phyloP scores from a whole-genome alignment of 2,113 vertebrate genomes.

The Sylvietta virens region DNA sequence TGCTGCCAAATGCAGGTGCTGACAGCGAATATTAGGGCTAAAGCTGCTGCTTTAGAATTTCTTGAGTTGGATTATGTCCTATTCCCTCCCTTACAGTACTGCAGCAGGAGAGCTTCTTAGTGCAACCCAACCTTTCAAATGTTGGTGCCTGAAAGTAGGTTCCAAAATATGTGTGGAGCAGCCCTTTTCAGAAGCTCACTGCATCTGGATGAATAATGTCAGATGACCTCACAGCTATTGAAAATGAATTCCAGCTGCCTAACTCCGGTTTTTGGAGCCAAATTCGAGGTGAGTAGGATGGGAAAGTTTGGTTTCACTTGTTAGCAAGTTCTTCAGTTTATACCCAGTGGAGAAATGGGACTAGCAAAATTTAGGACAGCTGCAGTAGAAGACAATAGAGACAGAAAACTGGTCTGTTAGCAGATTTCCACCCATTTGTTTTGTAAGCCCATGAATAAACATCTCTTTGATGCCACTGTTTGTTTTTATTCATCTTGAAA shows the following conservation, averaged over 20 bases:
- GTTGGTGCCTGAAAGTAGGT: background rate
- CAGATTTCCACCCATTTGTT: conserved; percentile 13
- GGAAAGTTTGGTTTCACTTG: conserved; percentile 10
- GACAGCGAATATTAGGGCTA: background rate
- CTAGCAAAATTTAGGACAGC: background rate
- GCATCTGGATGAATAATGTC: background rate
- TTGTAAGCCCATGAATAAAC: background rate
- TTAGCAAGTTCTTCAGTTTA: conserved; percentile 1
- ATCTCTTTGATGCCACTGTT: background rate
- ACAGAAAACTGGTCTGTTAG: background rate
- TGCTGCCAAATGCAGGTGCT: background rate
- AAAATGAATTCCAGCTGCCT: background rate
- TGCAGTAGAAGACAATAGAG: background rate
- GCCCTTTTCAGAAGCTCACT: background rate
- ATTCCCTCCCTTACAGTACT: background rate
- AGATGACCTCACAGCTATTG: background rate
- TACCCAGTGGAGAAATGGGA: background rate
- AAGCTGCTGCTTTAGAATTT: background rate
- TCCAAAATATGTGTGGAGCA: background rate
- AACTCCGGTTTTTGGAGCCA: background rate
- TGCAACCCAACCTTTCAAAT: background rate
- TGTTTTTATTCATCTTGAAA: background rate
- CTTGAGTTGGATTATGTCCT: background rate
- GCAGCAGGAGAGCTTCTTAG: background rate
- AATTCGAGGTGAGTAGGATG: background rate